These are phyloP conservation scores for Drosophila kohkoa DNA, from an alignment of 1,140 invertebrate species.

Conservation along the genomic window DNA sequence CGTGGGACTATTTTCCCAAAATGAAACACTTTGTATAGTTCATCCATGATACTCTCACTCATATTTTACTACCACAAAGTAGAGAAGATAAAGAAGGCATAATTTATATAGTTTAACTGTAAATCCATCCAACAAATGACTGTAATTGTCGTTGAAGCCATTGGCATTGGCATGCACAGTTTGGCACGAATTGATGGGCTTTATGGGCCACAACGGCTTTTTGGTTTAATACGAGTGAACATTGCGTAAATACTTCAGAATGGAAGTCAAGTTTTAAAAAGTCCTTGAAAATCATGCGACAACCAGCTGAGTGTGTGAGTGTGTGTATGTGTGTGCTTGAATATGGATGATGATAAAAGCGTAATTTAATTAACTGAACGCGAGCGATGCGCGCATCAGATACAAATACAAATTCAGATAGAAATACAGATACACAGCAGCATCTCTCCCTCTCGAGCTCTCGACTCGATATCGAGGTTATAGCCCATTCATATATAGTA, in stretches of 20 bases:
- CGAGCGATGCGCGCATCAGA: constrained; percentile 29
- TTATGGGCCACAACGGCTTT: constrained; percentile 47
- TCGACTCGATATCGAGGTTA: constrained; percentile 33
- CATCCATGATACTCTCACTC: neutral
- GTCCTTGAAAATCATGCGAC: constrained; percentile 35
- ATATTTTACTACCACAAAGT: neutral
- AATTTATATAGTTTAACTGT: constrained; percentile 35
- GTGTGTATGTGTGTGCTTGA: neutral
- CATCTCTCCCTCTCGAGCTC: neutral
- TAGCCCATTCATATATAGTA: constrained; percentile 3
- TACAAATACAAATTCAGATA: constrained; percentile 37
- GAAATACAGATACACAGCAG: constrained; percentile 10
- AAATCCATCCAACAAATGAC: constrained; percentile 44
- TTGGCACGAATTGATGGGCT: constrained; percentile 41
- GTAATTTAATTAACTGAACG: constrained; percentile 59
- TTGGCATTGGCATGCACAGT: constrained; percentile 20
- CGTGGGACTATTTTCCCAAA: too few species aligned
- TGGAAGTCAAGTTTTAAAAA: constrained; percentile 36
- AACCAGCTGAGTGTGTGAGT: constrained; percentile 2
- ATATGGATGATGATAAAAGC: constrained; percentile 42
- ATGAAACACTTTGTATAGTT: neutral
- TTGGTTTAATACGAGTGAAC: constrained; percentile 36
- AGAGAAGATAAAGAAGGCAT: constrained; percentile 1
- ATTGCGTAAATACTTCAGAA: constrained; percentile 48
- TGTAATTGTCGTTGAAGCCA: constrained; percentile 45